phyloP scores from a whole-genome alignment of 2,888 invertebrate genomes.

The Pterostichus madidus region DNA sequence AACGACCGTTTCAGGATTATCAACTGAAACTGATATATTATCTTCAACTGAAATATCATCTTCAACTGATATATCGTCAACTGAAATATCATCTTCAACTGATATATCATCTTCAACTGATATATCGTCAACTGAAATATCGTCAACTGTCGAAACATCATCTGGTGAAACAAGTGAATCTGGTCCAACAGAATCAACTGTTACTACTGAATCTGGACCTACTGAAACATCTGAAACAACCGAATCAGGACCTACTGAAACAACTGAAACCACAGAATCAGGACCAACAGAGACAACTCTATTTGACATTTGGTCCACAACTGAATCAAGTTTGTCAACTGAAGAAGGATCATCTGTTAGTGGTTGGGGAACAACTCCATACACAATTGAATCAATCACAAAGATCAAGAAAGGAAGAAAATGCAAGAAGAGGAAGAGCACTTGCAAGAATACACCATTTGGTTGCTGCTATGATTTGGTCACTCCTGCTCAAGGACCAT shows the following conservation, averaged over 20 bases:
- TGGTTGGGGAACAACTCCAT: constrained; percentile 80
- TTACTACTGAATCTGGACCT: constrained; percentile 70
- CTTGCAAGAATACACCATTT: constrained; percentile 83
- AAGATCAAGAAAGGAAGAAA: constrained; percentile 80
- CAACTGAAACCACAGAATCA: constrained; percentile 66
- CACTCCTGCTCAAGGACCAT: constrained; percentile 89
- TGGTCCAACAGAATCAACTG: constrained; percentile 69
- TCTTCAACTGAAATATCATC: constrained; percentile 65
- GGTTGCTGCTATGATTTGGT: constrained; percentile 93
- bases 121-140: constrained; percentile 67
- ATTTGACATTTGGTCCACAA: constrained; percentile 73
- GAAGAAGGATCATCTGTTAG: constrained; percentile 69
- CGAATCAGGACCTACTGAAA: constrained; percentile 67
- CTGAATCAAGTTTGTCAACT: constrained; percentile 71
- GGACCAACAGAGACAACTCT: constrained; percentile 70
- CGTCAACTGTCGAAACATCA: constrained; percentile 66
- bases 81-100: constrained; percentile 50
- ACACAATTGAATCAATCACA: constrained; percentile 79
- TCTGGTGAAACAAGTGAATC: constrained; percentile 68
- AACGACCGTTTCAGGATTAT: constrained; percentile 61
- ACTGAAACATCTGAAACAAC: constrained; percentile 68
- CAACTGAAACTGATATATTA: constrained; percentile 65
- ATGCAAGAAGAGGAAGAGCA: constrained; percentile 78
- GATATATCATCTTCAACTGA: constrained; percentile 66
- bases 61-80: constrained; percentile 67